Evolutionary conservation across 2,888 invertebrate species (phyloP).

Genomic region (Diadegma fenestrale): DNA sequence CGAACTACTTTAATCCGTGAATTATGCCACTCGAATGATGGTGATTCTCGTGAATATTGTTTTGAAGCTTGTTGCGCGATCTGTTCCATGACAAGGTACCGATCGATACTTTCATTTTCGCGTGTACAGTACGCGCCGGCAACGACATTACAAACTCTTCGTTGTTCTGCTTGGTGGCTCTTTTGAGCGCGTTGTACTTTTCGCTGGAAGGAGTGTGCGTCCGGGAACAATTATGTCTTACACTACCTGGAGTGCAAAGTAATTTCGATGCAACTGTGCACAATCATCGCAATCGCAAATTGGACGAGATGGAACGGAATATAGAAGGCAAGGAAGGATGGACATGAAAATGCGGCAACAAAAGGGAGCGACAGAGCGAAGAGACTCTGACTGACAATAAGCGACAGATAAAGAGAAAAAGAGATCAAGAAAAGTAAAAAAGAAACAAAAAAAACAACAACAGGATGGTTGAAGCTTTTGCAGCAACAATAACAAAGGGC

Average conservation of each 20-base stretch:
- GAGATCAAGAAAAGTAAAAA: slow-evolving; percentile 27
- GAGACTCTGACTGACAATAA: background rate
- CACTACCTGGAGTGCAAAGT: slow-evolving; percentile 26
- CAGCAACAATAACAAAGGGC: slow-evolving; percentile 53
- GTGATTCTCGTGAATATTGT: background rate
- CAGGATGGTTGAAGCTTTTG: slow-evolving; percentile 7
- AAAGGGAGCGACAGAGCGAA: slow-evolving; percentile 1
- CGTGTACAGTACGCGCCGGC: background rate
- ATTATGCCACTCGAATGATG: background rate
- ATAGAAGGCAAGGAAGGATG: background rate
- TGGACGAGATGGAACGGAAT: slow-evolving; percentile 28
- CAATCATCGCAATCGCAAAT: slow-evolving; percentile 33
- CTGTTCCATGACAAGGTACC: background rate
- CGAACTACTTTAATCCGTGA: no score
- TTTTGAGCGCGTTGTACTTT: slow-evolving; percentile 3
- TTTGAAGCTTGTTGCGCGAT: background rate
- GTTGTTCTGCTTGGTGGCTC: background rate
- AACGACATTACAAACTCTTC: background rate
- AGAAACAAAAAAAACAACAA: background rate
- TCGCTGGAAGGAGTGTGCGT: background rate
- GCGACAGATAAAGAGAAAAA: slow-evolving; percentile 23
- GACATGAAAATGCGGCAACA: background rate
- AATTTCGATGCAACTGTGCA: slow-evolving; percentile 47
- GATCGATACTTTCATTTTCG: slow-evolving; percentile 21
- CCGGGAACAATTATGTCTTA: slow-evolving; percentile 29